phyloP scores from a whole-genome alignment of 2,113 vertebrate genomes.

The Bubalus kerabau region DNA sequence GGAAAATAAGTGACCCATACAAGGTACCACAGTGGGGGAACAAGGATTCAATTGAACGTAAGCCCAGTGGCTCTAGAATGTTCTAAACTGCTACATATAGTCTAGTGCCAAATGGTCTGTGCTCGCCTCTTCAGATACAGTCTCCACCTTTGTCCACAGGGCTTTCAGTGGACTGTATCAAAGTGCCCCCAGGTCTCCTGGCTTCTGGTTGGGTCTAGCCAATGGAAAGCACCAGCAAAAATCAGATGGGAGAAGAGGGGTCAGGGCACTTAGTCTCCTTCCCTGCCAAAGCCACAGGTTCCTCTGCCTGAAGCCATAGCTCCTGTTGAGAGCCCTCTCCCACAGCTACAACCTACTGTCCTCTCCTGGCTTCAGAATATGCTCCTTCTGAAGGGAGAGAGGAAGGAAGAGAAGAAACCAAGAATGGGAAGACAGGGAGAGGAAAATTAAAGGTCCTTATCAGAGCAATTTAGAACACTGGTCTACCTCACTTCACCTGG shows the following conservation, averaged over 20 bases:
- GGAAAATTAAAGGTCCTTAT: not conserved
- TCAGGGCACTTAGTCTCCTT: not conserved
- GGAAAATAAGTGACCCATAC: not conserved
- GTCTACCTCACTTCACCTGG: not conserved
- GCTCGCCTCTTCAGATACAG: not conserved
- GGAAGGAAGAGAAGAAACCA: too few relatives aligned
- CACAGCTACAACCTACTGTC: not conserved
- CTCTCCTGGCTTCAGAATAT: not conserved
- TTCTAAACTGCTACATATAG: not conserved
- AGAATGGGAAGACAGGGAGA: not conserved
- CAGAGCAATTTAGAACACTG: not conserved
- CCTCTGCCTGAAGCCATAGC: not conserved
- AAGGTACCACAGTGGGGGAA: not conserved
- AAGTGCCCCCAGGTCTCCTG: not conserved
- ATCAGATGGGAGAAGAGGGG: not conserved
- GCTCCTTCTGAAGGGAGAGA: not conserved
- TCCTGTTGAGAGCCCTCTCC: not conserved
- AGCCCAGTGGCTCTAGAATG: not conserved
- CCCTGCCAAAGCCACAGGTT: not conserved
- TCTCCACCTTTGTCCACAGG: not conserved
- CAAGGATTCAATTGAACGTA: not conserved
- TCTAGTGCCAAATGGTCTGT: not conserved
- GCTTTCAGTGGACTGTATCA: not conserved
- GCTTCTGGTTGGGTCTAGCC: not conserved
- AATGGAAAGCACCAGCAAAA: not conserved